Base-by-base conservation (phyloP, 2,888 invertebrate genomes). In the Aricia artaxerxes region DNA sequence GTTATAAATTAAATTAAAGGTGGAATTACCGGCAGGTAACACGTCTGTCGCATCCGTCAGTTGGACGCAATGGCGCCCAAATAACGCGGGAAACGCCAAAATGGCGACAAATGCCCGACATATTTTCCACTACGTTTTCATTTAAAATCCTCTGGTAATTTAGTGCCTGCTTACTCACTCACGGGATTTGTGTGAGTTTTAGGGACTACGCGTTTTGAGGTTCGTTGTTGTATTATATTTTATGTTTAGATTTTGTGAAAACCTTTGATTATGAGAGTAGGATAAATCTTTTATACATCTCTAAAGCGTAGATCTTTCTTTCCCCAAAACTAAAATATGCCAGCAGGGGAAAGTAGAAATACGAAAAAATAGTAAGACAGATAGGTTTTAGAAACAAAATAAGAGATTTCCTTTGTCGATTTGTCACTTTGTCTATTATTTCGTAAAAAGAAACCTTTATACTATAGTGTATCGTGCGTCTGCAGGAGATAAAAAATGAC, bases 71-170 rank as follows among this genome's bases (percentile, higher is more conserved):
- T 86, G 85, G 86, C 84, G 85, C 84, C 86, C 86, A 86, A 90
- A 89, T 88, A 86, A 86, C 89, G 89, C 88, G 88, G 88, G 89
- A 87, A 89, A 57, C 85, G 83, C 80, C 85, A 84, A 89, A 90
- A 53, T 76, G 76, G 76, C 84, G 84, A 85, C 87, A 87, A 92
- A 92, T 87, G 87, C 87, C 88, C 82, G 80, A 83, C 87, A 88
- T 92, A 91, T 89, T 88, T 91, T 86, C 85, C 85, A 84, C 81
- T 82, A 80, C 85, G 85, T 87, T 89, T 90, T 91, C 88, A 91
- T 91, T 91, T 91, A 86, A 87, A 86, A 79, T 79, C 61, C 75
- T 76, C 79, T 4, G 64, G 75, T 61, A 76, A 79, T 79, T 79
- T 60, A 75, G 60, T 79, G 35, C 75, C 75, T 76, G 35, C 16